Percentiles rank a stretch among this genome's conserved stretches.
phyloP scores from a whole-genome alignment of 2,113 vertebrate species.

The Carassius auratus region DNA sequence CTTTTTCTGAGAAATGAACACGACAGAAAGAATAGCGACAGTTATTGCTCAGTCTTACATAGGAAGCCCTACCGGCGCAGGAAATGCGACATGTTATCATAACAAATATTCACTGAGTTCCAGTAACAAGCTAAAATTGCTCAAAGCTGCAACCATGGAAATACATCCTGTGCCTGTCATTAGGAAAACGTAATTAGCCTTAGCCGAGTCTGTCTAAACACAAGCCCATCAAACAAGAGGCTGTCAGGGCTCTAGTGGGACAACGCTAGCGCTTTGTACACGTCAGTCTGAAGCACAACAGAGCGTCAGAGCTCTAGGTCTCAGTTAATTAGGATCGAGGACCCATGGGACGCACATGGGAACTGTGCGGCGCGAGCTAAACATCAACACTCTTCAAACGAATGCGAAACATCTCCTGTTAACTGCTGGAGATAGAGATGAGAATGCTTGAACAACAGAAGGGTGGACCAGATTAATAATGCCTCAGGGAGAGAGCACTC shows the following conservation, averaged over 20 bases:
- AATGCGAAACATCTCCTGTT: background rate
- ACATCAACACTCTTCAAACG: background rate
- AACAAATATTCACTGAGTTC: constrained; percentile 16
- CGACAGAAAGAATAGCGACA: background rate
- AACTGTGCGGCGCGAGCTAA: background rate
- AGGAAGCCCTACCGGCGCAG: constrained; percentile 30
- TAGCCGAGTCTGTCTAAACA: constrained; percentile 18
- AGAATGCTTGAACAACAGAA: background rate
- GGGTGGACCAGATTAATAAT: background rate
- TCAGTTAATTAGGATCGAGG: constrained; percentile 30
- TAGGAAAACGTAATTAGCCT: constrained; percentile 47
- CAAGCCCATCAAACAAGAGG: constrained; percentile 6
- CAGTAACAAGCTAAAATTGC: constrained; percentile 47
- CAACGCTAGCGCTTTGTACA: background rate
- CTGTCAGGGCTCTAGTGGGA: constrained; percentile 13
- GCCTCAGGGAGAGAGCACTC: background rate
- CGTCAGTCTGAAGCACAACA: background rate
- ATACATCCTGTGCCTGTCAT: constrained; percentile 41
- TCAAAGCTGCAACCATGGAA: constrained; percentile 48
- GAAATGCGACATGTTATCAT: constrained; percentile 29
- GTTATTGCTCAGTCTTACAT: background rate
- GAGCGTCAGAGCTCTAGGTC: constrained; percentile 9
- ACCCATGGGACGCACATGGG: background rate
- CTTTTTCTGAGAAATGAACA: constrained; percentile 19
- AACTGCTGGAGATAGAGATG: constrained; percentile 10